phyloP scores from a whole-genome alignment of 53 echinoderm and acorn worm species.

The Holothuria leucospilota region DNA sequence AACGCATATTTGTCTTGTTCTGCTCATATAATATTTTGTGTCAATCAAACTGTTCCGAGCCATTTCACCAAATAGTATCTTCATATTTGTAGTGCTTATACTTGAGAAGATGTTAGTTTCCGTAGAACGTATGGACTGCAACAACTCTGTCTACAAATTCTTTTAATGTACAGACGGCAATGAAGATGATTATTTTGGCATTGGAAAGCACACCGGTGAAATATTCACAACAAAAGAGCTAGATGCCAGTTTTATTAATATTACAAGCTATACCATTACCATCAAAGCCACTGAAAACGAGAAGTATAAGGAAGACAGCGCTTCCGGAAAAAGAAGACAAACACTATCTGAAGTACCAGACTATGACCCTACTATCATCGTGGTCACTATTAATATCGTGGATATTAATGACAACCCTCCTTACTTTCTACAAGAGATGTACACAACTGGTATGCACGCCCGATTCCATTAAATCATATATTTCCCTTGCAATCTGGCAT shows the following conservation, averaged over 20 bases:
- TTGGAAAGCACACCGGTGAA: not conserved
- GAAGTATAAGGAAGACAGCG: not conserved
- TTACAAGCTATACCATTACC: not conserved
- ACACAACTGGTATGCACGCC: conserved; percentile 16
- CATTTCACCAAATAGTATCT: too few species aligned
- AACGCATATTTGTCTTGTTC: too few species aligned
- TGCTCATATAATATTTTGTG: too few species aligned
- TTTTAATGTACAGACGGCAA: not conserved
- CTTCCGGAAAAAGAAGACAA: not conserved
- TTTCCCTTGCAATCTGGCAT: too few species aligned
- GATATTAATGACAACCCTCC: conserved; percentile 22
- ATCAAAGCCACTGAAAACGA: conserved; percentile 13
- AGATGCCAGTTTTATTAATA: not conserved
- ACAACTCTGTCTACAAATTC: too few species aligned
- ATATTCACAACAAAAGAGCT: not conserved
- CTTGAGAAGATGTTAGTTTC: too few species aligned
- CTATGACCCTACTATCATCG: not conserved
- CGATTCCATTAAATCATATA: too few species aligned
- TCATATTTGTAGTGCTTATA: too few species aligned
- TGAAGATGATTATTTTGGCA: not conserved
- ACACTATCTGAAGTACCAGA: not conserved
- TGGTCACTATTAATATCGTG: not conserved
- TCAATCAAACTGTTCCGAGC: too few species aligned
- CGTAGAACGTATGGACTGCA: too few species aligned
- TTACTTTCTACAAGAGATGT: not conserved